Conservation (phyloP, 2,888 invertebrate genomes). For the Fragum whitleyi region DNA sequence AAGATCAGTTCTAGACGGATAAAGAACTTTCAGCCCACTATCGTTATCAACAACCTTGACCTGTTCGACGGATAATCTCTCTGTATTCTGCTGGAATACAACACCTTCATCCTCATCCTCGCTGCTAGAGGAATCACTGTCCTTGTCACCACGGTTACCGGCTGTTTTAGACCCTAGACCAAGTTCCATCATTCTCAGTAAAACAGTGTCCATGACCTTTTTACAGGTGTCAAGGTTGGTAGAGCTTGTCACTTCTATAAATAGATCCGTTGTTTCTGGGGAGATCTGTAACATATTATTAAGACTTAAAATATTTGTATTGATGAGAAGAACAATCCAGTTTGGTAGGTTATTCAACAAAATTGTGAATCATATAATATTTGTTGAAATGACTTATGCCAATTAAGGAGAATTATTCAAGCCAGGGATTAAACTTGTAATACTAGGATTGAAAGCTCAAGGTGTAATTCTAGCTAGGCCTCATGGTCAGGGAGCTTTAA, state of each 20-base stretch:
- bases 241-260: conserved; percentile 92
- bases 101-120: conserved; percentile 52
- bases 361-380: too few species aligned
- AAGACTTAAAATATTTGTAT: conserved; percentile 67
- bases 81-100: conserved; percentile 62
- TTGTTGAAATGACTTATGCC: too few species aligned
- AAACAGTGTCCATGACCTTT: conserved; percentile 89
- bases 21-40: conserved; percentile 91
- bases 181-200: conserved; percentile 88
- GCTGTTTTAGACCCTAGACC: conserved; percentile 80
- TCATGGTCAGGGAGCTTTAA: too few species aligned
- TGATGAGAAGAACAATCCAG: too few species aligned
- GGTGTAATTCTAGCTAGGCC: too few species aligned
- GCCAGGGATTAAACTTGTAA: too few species aligned
- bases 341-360: too few species aligned
- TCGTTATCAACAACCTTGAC: conserved; percentile 90
- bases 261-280: conserved; percentile 88
- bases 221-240: conserved; percentile 89
- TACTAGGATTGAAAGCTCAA: too few species aligned
- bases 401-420: too few species aligned
- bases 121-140: conserved; percentile 44
- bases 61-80: conserved; percentile 87
- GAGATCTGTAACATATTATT: conserved; percentile 88
- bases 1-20: conserved; percentile 92
- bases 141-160: conserved; percentile 14